Evolutionary conservation across 53 echinoderm and acorn worm genomes (phyloP), one percentile per base, ranked within the genome.

Genomic region (Temnopleurus reevesii): DNA sequence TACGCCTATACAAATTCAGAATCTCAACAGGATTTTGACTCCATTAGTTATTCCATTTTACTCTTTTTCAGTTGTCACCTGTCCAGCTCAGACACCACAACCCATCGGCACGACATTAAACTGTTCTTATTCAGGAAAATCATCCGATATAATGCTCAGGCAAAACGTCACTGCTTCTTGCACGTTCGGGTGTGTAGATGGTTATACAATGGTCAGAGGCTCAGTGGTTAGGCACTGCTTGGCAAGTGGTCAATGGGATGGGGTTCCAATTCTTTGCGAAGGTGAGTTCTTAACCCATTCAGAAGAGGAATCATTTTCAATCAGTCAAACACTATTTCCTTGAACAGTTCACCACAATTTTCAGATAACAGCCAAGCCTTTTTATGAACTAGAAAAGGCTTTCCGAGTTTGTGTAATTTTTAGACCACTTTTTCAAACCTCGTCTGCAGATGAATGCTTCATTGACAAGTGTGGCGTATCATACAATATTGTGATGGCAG

Each of bases 171-270:
- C 24, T 29, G 31, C 81, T 51, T 19, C 31, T 12, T 81, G 81
- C 81, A 15, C 33, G 12, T 54, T 53, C 8, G 31, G 5, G 15
- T 81, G 81, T 35, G 26, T 3, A 8, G 24, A 47, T 27, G 81
- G 81, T 1, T 81, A 47, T 18, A 23, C 53, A 24, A 13, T 29
- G 18, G 41, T n/a, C 3, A 13, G 17, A 12, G 81, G 81, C 19
- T 81, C 81, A 30, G 2, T 2, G 19, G 12, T 5, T 1, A 51
- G 81, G 23, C 15, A 12, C 3, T 81, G 81, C 55, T 35, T 31
- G 55, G 54, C 81, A 4, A 53, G 23, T 31, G 81, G 81, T 13
- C 13, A 33, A 24, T 81, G 81, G 81, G 34, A 31, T 81, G 77
- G 77, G 23, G 46, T 0, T 46, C 26, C 9, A 46, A n/a, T 44